Evolutionary conservation across 2,888 invertebrate genomes (phyloP).

Genomic region (Palloptera scutellata): DNA sequence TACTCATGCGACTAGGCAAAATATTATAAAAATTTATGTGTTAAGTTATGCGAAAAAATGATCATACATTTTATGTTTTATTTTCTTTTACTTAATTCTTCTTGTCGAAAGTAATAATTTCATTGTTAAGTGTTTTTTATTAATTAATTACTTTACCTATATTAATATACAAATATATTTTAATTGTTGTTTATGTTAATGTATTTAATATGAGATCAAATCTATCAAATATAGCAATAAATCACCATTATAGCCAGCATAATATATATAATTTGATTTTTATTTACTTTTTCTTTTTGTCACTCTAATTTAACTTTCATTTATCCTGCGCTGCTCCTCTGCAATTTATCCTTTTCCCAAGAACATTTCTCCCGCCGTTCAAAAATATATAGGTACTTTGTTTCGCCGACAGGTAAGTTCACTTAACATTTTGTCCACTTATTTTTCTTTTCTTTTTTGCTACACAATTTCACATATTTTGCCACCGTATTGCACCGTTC

Average conservation of each 20-base stretch:
- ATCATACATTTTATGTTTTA: constrained; percentile 38
- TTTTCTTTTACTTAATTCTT: constrained; percentile 43
- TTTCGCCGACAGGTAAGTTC: constrained; percentile 14
- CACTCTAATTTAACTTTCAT: not conserved
- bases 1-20: constrained; percentile 62
- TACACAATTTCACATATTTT: no score
- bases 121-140: constrained; percentile 40
- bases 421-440: no score
- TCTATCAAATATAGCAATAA: constrained; percentile 21
- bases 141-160: constrained; percentile 28
- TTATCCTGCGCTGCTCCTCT: not conserved
- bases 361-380: constrained; percentile 1
- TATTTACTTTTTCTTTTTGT: constrained; percentile 5
- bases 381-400: constrained; percentile 13
- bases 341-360: no score
- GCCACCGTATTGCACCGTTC: constrained; percentile 19
- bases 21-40: constrained; percentile 41
- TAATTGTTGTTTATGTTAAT: constrained; percentile 24
- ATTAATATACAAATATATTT: constrained; percentile 17
- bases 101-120: constrained; percentile 37
- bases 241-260: constrained; percentile 15
- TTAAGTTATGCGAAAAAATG: not conserved
- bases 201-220: not conserved
- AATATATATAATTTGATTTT: constrained; percentile 4
- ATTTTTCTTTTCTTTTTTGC: no score